phyloP scores from a whole-genome alignment of 2,888 invertebrate genomes.

The Agonum fuliginosum region DNA sequence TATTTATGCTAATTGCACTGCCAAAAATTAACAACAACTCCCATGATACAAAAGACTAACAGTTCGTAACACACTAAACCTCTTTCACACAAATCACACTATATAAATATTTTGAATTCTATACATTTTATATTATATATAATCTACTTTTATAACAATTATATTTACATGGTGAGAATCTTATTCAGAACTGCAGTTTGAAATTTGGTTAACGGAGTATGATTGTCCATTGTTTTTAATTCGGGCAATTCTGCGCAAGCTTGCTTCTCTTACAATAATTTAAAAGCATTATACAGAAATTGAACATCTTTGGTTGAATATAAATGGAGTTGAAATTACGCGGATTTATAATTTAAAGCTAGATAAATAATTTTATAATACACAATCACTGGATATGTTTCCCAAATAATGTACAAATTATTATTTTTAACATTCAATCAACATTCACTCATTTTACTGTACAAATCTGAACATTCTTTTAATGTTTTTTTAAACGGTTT shows the following conservation, averaged over 20 bases:
- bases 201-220: conserved; percentile 30
- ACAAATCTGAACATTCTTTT: conserved; percentile 49
- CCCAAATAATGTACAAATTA: conserved; percentile 54
- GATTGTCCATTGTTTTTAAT: conserved; percentile 25
- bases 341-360: conserved; percentile 54
- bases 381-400: conserved; percentile 47
- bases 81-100: conserved; percentile 40
- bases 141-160: conserved; percentile 42
- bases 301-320: conserved; percentile 70
- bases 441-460: conserved; percentile 18
- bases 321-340: conserved; percentile 10
- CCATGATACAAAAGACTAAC: conserved; percentile 1
- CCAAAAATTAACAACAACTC: not conserved
- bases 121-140: conserved; percentile 56
- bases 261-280: conserved; percentile 67
- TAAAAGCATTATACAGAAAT: conserved; percentile 72
- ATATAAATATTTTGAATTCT: conserved; percentile 54
- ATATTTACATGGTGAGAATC: conserved; percentile 53
- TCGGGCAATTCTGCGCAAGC: conserved; percentile 66
- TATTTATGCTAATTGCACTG: not conserved
- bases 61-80: conserved; percentile 5
- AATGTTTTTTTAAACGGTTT: conserved; percentile 20
- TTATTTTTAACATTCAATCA: conserved; percentile 20
- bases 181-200: conserved; percentile 54
- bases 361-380: conserved; percentile 51